phyloP scores from a whole-genome alignment of 92 coral and sea anemone species.

The Phenganax marumi region DNA sequence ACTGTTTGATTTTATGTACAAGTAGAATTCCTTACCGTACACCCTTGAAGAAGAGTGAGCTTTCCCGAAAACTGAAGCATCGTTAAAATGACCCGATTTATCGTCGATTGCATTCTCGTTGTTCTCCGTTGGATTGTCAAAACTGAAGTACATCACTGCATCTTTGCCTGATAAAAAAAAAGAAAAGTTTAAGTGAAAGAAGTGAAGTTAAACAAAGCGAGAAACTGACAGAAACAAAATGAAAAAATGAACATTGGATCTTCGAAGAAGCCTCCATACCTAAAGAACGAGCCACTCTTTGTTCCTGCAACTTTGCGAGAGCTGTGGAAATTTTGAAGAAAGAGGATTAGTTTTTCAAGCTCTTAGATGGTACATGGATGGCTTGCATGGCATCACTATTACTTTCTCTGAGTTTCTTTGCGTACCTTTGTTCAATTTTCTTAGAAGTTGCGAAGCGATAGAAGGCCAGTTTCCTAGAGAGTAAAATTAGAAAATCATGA shows the following conservation, averaged over 20 bases:
- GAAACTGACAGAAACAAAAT: not conserved
- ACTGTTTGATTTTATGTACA: not conserved
- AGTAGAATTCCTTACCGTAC: conserved; percentile 49
- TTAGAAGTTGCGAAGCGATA: conserved; percentile 29
- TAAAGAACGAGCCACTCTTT: conserved; percentile 20
- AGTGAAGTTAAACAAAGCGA: not conserved
- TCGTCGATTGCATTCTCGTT: conserved; percentile 59
- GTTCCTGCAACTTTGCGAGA: conserved; percentile 27
- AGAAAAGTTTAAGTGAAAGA: not conserved
- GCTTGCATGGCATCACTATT: not conserved
- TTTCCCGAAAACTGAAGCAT: conserved; percentile 73
- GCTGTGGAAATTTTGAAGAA: not conserved
- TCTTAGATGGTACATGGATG: not conserved
- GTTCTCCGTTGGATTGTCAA: conserved; percentile 57
- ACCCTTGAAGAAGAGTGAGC: conserved; percentile 77
- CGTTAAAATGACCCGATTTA: conserved; percentile 74
- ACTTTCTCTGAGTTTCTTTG: not conserved
- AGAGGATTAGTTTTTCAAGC: not conserved
- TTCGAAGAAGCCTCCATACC: not conserved
- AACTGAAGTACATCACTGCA: conserved; percentile 87
- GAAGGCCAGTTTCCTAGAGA: conserved; percentile 38
- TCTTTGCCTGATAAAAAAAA: conserved; percentile 59
- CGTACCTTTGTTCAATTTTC: conserved; percentile 32
- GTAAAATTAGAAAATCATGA: conserved; percentile 26
- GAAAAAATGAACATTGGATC: not conserved